Base-by-base conservation (phyloP, 2,113 vertebrate species). In the Craseonycteris thonglongyai region DNA sequence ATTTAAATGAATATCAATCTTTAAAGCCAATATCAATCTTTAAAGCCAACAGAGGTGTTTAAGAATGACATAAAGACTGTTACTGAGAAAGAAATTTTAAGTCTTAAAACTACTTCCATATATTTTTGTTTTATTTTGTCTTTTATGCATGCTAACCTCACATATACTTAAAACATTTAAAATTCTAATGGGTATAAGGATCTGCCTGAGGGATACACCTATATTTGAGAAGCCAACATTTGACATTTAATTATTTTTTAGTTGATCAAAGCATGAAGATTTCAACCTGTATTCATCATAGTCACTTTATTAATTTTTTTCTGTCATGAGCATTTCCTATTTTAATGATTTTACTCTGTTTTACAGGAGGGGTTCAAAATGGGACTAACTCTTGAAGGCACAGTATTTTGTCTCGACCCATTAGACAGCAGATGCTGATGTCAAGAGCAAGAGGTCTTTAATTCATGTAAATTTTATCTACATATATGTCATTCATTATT, bases 301-400 rank as follows among this genome's bases (percentile, higher is more conserved):
- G 40, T 56, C 45, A 86, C 12, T 54, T 63, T 89, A 28, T 1
- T 35, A 42, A 35, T 51, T 76, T 89, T 14, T 47, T 75, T 9
- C 47, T 13, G 24, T 40, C 56, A 5, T 49, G 61, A 63, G 6
- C 18, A 83, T 88, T 54, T 88, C 7, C 8, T 58, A 49, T 45
- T 76, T 22, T 81, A 96, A 91, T 95, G 30, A 38, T 93, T 72
- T 76, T 59, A 28, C 78, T 96, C 97, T 99, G 76, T 97, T 68
- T 99, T 99, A 45, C 98, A 99, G 99, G 99, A 99, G 99, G 99
- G 99, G 99, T 99, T 99, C 99, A 99, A 99, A 99, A 99, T 99
- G 99, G 99, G 99, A 99, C 98, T 99, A 97, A 99, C 99, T 96
- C 98, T 99, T 75, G 99, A 99, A 99, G 99, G 99, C 97, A 99